These are phyloP conservation scores for Auanema sp. DNA, from an alignment of 2,888 invertebrate genomes.

Conservation along the genomic window DNA sequence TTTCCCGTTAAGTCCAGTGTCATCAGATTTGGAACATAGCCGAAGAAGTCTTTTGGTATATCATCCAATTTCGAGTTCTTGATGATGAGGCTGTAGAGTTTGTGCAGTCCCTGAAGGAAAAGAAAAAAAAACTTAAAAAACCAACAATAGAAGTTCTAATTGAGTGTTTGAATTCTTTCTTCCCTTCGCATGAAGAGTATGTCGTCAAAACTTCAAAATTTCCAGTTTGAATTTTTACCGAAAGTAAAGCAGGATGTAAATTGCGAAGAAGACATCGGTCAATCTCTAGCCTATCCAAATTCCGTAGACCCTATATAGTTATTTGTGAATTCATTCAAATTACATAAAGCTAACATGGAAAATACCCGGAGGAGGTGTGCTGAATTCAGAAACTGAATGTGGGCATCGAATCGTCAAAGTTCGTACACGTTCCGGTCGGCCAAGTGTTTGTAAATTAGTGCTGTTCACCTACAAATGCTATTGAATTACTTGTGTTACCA, in stretches of 20 bases:
- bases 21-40: slow-evolving; percentile 50
- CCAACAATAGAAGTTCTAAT: too few relatives aligned
- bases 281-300: slow-evolving; percentile 49
- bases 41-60: slow-evolving; percentile 43
- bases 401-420: slow-evolving; percentile 53
- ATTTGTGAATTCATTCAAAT: background rate
- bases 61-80: slow-evolving; percentile 46
- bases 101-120: slow-evolving; percentile 41
- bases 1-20: slow-evolving; percentile 52
- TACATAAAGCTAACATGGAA: slow-evolving; percentile 26
- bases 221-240: background rate
- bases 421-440: slow-evolving; percentile 45
- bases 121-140: background rate
- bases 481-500: background rate
- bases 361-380: slow-evolving; percentile 40
- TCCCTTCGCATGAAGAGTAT: too few relatives aligned
- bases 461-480: slow-evolving; percentile 43
- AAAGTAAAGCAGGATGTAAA: slow-evolving; percentile 5
- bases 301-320: slow-evolving; percentile 36
- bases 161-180: too few relatives aligned
- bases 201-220: background rate
- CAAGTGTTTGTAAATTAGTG: slow-evolving; percentile 34
- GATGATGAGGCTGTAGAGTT: slow-evolving; percentile 48
- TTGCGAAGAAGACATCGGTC: slow-evolving; percentile 42
- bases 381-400: slow-evolving; percentile 36